A percentile compares a stretch with the other conserved stretches of the same genome.
Evolutionary conservation across 2,113 vertebrate genomes (phyloP).

Genomic region (Tor tambroides): DNA sequence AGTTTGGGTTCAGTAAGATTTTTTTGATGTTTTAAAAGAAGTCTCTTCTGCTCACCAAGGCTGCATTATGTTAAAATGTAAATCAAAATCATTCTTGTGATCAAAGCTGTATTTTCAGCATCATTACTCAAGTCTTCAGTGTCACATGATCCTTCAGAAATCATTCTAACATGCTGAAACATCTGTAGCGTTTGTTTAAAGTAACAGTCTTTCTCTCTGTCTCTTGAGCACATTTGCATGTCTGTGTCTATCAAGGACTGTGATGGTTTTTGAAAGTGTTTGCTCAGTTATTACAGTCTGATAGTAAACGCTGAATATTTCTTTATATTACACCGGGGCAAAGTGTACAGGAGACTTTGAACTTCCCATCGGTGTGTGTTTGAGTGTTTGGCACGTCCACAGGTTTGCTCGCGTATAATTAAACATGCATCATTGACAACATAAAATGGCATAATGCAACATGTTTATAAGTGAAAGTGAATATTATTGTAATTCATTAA

Average conservation of each 20-base stretch:
- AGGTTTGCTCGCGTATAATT: neutral
- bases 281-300: neutral
- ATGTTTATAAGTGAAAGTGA: neutral
- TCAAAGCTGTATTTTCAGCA: neutral
- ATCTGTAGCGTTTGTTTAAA: neutral
- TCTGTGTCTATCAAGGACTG: neutral
- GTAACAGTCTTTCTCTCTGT: neutral
- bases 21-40: neutral
- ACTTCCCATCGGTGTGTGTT: neutral
- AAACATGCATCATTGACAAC: neutral
- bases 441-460: neutral
- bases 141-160: neutral
- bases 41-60: neutral
- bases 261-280: neutral
- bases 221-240: neutral
- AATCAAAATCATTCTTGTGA: neutral
- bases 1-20: neutral
- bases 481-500: neutral
- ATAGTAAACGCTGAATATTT: neutral
- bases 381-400: neutral
- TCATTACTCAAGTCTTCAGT: neutral
- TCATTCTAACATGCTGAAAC: neutral
- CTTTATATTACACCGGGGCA: neutral
- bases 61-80: neutral
- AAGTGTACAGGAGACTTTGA: neutral